Percentiles rank a stretch among this genome's conserved stretches.
Conservation (phyloP, 2,113 vertebrate species). For the Pelobates fuscus region DNA sequence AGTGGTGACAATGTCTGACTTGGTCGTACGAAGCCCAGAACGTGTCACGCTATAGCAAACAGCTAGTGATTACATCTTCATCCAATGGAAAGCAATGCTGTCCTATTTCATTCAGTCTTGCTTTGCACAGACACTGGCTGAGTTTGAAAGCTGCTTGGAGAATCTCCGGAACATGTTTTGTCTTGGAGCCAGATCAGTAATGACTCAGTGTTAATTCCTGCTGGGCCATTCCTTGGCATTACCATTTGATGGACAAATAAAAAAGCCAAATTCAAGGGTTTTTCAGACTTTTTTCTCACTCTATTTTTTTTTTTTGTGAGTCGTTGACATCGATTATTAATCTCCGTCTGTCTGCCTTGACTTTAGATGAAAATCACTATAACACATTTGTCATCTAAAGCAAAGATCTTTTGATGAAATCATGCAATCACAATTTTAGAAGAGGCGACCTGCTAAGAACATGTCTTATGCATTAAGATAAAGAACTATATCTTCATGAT, state of each 20-base stretch:
- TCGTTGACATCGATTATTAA: constrained; percentile 42
- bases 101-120: constrained; percentile 14
- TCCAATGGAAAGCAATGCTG: constrained; percentile 21
- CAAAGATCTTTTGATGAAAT: constrained; percentile 24
- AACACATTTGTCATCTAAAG: constrained; percentile 11
- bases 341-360: constrained; percentile 32
- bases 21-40: constrained; percentile 8
- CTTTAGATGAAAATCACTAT: constrained; percentile 26
- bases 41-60: constrained; percentile 15
- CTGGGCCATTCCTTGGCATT: constrained; percentile 22
- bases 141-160: constrained; percentile 30
- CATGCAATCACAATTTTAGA: constrained; percentile 32
- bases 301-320: constrained; percentile 24
- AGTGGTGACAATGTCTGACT: constrained; percentile 7
- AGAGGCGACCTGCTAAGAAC: neutral
- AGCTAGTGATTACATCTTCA: constrained; percentile 32
- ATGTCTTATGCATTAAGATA: neutral
- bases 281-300: constrained; percentile 9
- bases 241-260: constrained; percentile 39
- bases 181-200: constrained; percentile 40
- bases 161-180: constrained; percentile 31
- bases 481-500: too few species aligned
- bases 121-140: constrained; percentile 21
- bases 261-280: constrained; percentile 35
- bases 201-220: constrained; percentile 37